Base-by-base conservation (phyloP, 2,113 vertebrate species). In the Notiomystis cincta region DNA sequence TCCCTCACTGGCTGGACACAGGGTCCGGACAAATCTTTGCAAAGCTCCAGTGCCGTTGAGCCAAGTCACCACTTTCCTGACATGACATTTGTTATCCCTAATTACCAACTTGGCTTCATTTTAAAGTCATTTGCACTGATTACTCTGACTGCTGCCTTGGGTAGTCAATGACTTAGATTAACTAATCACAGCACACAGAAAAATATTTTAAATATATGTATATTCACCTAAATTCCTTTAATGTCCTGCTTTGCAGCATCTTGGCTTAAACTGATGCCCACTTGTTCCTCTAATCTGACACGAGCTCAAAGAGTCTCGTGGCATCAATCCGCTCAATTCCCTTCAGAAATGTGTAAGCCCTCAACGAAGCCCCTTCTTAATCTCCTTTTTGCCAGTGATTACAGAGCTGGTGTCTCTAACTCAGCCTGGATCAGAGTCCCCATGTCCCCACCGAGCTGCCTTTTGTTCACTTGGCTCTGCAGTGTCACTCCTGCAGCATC, bases 161-260 rank as follows among this genome's bases (percentile, higher is more conserved):
- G 75, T 97, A 97, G 93, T 97, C 95, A 95, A 80, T 95, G 93
- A 88, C 89, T 81, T 16, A 93, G 96, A 98, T 96, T 95, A 97
- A 97, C 96, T 97, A 94, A 91, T 90, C 95, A 57, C 78, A 80
- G 83, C 65, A 11, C 75, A 69, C 2, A 22, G 75, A 58, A 91
- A 94, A 94, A 97, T 87, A 86, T 83, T 75, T 92, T 8, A 93
- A 92, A 95, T 94, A 79, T 38, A 66, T 58, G 75, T 66, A 87
- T 79, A 91, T 84, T 94, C 85, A 89, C 60, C 93, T 54, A 85
- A 85, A 95, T 83, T 95, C 94, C 89, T 88, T 94, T 71, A 75
- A 90, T 75, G 94, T 96, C 92, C 95, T 93, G 94, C 94, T 96
- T 58, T 62, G 69, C 23, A 10, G 70, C 38, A 9, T 47, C 95